Evolutionary conservation across 2,797 vertebrate species (phyloP).

Genomic region (Trachurus trachurus): DNA sequence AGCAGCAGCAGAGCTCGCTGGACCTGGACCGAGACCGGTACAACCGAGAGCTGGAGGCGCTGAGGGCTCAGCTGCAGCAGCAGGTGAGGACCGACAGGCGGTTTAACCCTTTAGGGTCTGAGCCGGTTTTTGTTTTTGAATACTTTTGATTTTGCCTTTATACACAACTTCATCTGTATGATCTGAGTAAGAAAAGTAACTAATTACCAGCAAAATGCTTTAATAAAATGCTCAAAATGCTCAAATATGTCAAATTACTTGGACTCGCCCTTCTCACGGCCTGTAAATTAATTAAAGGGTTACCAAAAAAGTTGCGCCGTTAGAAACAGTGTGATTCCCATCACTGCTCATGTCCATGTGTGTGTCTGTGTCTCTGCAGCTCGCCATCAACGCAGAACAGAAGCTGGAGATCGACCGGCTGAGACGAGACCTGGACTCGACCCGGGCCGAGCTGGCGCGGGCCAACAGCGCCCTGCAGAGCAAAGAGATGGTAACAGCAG

Average conservation of each 20-base stretch:
- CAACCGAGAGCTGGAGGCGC: conserved; percentile 72
- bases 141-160: too few relatives aligned
- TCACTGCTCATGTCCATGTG: not conserved
- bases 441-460: conserved; percentile 79
- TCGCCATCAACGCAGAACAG: conserved; percentile 87
- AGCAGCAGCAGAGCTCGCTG: conserved; percentile 78
- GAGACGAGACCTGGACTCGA: conserved; percentile 88
- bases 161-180: too few relatives aligned
- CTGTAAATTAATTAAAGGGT: too few relatives aligned
- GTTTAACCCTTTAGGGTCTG: too few relatives aligned
- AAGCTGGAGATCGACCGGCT: conserved; percentile 89
- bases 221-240: too few relatives aligned
- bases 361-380: conserved; percentile 41
- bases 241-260: too few relatives aligned
- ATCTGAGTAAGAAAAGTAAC: too few relatives aligned
- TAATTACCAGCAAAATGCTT: too few relatives aligned
- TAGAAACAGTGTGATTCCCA: too few relatives aligned
- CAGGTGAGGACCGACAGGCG: conserved; percentile 56
- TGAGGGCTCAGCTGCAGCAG: conserved; percentile 81
- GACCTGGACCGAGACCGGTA: conserved; percentile 79
- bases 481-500: conserved; percentile 77
- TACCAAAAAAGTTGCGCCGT: too few relatives aligned
- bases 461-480: conserved; percentile 78
- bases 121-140: too few relatives aligned
- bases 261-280: too few relatives aligned